These are phyloP conservation scores for Drosophila pseudotakahashii DNA, from an alignment of 2,888 invertebrate species.

Conservation along the genomic window DNA sequence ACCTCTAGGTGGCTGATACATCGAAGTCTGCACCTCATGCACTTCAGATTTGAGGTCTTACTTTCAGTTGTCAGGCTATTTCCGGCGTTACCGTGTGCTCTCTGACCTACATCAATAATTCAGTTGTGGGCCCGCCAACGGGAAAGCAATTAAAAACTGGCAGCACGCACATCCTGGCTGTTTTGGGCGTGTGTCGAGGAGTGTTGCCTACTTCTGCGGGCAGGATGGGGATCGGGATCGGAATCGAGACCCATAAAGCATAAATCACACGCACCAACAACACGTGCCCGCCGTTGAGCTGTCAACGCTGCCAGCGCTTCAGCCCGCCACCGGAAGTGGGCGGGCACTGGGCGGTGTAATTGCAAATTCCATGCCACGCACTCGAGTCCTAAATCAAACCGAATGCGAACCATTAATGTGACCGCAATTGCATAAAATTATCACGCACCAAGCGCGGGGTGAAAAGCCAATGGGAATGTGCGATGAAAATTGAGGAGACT, in stretches of 20 bases:
- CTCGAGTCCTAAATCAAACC: conserved; percentile 69
- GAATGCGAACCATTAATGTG: conserved; percentile 69
- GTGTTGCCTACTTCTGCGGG: too few relatives aligned
- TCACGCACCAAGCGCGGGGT: conserved; percentile 54
- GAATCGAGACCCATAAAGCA: conserved; percentile 39
- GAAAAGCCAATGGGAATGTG: conserved; percentile 1
- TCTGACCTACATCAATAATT: conserved; percentile 73
- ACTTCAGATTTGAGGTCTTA: neutral
- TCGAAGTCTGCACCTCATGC: neutral
- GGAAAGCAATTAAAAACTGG: conserved; percentile 70
- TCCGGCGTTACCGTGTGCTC: conserved; percentile 22
- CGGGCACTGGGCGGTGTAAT: conserved; percentile 52
- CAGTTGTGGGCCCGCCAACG: conserved; percentile 52
- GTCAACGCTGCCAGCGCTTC: conserved; percentile 51
- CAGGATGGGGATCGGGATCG: too few relatives aligned
- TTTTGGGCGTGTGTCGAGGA: too few relatives aligned
- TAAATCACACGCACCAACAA: conserved; percentile 65
- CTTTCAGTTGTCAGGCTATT: conserved; percentile 14
- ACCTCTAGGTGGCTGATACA: conserved; percentile 17
- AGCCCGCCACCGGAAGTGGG: conserved; percentile 1
- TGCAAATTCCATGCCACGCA: conserved; percentile 72
- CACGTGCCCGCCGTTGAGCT: conserved; percentile 70
- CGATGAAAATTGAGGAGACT: conserved; percentile 2
- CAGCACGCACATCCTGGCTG: conserved; percentile 56
- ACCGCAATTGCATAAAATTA: conserved; percentile 69